Percentiles rank a stretch among this genome's conserved stretches.
Conservation (phyloP, 2,797 vertebrate genomes). For the Setipinna tenuifilis region DNA sequence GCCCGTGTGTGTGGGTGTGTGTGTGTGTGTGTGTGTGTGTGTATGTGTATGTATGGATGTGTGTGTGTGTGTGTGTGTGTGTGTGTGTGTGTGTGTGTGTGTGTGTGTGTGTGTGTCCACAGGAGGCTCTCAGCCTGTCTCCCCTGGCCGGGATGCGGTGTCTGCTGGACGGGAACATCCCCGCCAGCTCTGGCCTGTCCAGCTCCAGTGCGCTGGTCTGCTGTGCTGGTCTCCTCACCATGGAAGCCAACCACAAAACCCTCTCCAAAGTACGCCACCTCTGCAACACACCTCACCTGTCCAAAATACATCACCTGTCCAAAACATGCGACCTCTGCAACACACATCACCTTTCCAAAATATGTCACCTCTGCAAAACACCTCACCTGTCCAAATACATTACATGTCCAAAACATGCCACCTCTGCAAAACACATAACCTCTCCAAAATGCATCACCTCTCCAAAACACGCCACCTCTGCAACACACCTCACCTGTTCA, state of each 20-base stretch:
- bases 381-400: background rate
- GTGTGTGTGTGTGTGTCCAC: background rate
- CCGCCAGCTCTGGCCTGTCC: constrained; percentile 92
- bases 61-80: too few species aligned
- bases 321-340: too few species aligned
- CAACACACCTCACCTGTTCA: too few species aligned
- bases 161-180: constrained; percentile 90
- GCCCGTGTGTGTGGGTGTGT: background rate
- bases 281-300: too few species aligned
- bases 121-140: constrained; percentile 86
- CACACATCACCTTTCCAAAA: too few species aligned
- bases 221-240: constrained; percentile 88
- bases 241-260: constrained; percentile 84
- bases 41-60: too few species aligned
- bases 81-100: too few species aligned
- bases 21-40: background rate
- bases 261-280: constrained; percentile 87
- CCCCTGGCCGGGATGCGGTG: constrained; percentile 87
- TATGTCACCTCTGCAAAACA: constrained; percentile 49
- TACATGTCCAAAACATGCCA: too few species aligned
- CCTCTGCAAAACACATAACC: too few species aligned
- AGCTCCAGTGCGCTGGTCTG: constrained; percentile 97
- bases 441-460: constrained; percentile 75
- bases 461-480: constrained; percentile 83
- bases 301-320: background rate